A percentile compares a stretch with the other conserved stretches of the same genome.
These are phyloP conservation scores for Phaetusa simplex DNA, from an alignment of 2,113 vertebrate species.

Conservation along the genomic window DNA sequence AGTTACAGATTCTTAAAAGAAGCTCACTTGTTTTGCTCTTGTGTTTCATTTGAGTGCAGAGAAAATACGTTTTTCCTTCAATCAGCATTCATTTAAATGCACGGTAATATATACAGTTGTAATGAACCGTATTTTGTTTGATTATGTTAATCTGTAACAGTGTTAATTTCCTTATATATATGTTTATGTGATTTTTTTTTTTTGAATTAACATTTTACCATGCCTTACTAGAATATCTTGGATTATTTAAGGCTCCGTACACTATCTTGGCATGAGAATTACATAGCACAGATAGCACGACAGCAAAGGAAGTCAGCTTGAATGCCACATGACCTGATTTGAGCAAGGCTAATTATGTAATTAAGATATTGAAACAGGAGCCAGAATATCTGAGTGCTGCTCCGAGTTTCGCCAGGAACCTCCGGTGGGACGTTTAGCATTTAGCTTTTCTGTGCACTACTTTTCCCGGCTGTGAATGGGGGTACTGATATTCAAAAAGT, in stretches of 20 bases:
- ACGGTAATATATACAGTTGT: conserved; percentile 72
- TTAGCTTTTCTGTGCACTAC: conserved; percentile 25
- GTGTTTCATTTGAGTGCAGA: conserved; percentile 36
- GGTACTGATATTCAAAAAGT: background rate
- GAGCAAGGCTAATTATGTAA: conserved; percentile 62
- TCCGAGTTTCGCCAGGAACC: conserved; percentile 18
- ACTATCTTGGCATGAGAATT: conserved; percentile 51
- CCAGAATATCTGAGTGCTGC: conserved; percentile 35
- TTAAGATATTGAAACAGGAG: conserved; percentile 62
- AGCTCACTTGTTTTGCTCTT: conserved; percentile 36
- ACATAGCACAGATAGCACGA: conserved; percentile 39
- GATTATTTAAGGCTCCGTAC: conserved; percentile 55
- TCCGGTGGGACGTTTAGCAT: background rate
- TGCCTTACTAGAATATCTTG: conserved; percentile 46
- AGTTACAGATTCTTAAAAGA: conserved; percentile 24
- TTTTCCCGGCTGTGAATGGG: background rate
- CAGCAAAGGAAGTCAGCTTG: conserved; percentile 61
- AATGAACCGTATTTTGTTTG: conserved; percentile 74
- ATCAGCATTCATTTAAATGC: conserved; percentile 62
- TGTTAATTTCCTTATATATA: conserved; percentile 73
- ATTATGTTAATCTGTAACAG: conserved; percentile 72
- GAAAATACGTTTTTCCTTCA: conserved; percentile 56
- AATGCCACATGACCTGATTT: conserved; percentile 57
- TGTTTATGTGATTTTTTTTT: conserved; percentile 69
- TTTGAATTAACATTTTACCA: conserved; percentile 63